These are phyloP conservation scores for Planococcus citri DNA, from an alignment of 1,140 invertebrate genomes.

Conservation along the genomic window DNA sequence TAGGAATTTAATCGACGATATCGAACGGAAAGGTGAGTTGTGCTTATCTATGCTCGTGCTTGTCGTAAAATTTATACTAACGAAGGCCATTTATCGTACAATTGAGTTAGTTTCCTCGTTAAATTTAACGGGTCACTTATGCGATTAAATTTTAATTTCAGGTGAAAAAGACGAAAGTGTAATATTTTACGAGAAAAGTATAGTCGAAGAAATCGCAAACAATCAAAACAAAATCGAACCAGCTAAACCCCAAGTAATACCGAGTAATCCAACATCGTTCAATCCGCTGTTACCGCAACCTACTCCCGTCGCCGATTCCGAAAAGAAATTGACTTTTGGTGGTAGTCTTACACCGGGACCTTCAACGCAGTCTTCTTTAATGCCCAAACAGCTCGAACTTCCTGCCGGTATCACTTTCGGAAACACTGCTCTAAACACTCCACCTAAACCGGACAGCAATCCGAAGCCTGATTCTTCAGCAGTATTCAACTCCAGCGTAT, in stretches of 20 bases:
- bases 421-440: no score
- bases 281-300: neutral
- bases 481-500: no score
- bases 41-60: neutral
- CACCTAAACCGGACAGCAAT: no score
- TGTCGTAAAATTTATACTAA: no score
- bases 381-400: neutral
- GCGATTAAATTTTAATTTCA: neutral
- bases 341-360: neutral
- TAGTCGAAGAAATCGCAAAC: constrained; percentile 1
- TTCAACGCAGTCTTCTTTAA: neutral
- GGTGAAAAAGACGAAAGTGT: constrained; percentile 7
- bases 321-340: neutral
- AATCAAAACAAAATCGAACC: neutral
- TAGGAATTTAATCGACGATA: neutral
- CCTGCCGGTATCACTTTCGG: neutral
- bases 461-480: no score
- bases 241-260: neutral
- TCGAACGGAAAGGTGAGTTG: neutral
- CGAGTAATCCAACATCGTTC: neutral
- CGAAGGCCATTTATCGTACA: no score
- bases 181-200: constrained; percentile 8
- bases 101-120: no score
- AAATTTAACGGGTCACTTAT: no score
- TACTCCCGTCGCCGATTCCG: neutral